Evolutionary conservation across 2,113 vertebrate species (phyloP).

Genomic region (Canis aureus): DNA sequence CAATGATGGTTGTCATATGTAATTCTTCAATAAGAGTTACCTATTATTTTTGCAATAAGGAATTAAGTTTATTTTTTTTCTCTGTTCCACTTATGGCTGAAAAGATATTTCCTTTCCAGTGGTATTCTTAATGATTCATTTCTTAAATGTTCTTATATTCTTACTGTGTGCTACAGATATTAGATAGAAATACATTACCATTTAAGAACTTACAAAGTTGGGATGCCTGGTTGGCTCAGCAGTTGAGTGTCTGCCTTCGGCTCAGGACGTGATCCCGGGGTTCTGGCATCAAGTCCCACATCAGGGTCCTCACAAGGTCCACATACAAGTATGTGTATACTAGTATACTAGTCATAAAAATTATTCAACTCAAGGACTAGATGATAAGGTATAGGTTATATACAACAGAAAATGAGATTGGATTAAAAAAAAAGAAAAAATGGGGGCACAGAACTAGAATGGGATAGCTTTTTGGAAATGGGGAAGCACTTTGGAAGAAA

Average conservation of each 20-base stretch:
- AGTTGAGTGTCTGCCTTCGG: too few species aligned
- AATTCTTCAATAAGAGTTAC: background rate
- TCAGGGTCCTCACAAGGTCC: too few species aligned
- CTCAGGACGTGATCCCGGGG: too few species aligned
- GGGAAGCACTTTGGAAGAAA: slow-evolving; percentile 8
- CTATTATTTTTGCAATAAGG: background rate
- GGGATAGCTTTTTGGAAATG: background rate
- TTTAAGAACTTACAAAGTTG: slow-evolving; percentile 13
- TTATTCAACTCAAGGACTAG: background rate
- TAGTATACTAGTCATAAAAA: background rate
- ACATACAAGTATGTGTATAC: background rate
- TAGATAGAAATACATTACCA: background rate
- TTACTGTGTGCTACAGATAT: background rate
- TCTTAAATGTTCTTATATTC: slow-evolving; percentile 33
- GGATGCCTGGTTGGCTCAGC: too few species aligned
- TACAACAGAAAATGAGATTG: background rate
- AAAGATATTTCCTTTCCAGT: background rate
- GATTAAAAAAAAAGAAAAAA: background rate
- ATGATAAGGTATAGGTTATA: background rate
- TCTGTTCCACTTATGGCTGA: background rate
- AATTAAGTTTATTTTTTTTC: slow-evolving; percentile 23
- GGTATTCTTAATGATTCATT: background rate
- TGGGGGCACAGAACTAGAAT: background rate
- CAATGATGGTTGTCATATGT: background rate
- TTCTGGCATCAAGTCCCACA: too few species aligned